Evolutionary conservation across 2,888 invertebrate genomes (phyloP).

Genomic region (Rugalucina vietnamica): DNA sequence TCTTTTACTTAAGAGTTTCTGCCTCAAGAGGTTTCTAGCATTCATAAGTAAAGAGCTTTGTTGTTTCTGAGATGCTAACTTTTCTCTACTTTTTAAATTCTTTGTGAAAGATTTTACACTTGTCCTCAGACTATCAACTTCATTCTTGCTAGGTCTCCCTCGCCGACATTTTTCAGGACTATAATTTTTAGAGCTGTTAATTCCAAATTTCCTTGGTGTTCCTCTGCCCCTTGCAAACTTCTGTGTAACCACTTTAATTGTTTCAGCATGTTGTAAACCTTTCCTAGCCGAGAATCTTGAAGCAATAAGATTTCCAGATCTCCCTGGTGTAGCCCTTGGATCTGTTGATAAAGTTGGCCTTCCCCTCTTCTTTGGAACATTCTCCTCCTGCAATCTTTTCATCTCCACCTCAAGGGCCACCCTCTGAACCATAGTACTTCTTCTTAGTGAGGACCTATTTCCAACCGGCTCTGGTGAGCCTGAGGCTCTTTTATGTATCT

Average conservation of each 20-base stretch:
- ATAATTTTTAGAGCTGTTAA: background rate
- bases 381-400: constrained; percentile 53
- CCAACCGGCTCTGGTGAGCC: background rate
- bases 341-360: constrained; percentile 8
- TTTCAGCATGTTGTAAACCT: background rate
- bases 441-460: constrained; percentile 57
- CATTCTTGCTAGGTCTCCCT: constrained; percentile 24
- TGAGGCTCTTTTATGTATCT: background rate
- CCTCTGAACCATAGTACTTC: constrained; percentile 60
- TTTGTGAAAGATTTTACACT: background rate
- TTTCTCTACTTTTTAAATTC: background rate
- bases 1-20: constrained; percentile 33
- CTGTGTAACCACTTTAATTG: background rate
- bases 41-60: background rate
- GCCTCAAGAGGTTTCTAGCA: background rate
- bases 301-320: background rate
- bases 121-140: constrained; percentile 34
- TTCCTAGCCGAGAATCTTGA: background rate
- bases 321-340: background rate
- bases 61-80: background rate
- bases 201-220: constrained; percentile 33
- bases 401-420: constrained; percentile 65
- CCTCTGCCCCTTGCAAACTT: constrained; percentile 39
- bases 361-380: constrained; percentile 21
- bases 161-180: constrained; percentile 16